Base-by-base conservation (phyloP, 2,797 vertebrate species). In the Lophura swinhoii region DNA sequence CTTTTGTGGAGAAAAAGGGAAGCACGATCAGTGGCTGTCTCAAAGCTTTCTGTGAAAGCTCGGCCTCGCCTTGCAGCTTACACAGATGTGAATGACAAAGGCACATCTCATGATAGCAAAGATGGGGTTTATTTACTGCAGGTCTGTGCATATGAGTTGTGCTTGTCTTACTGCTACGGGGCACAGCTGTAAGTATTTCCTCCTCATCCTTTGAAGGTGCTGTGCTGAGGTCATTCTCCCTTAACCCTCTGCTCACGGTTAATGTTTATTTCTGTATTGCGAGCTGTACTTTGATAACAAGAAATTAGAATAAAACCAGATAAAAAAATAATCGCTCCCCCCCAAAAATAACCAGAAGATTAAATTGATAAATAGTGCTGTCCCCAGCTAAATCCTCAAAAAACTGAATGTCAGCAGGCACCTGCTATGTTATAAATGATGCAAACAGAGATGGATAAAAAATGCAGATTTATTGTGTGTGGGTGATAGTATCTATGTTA, bases 401-500 rank as follows among this genome's bases (percentile, higher is more conserved):
- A 64, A 39, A 44, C 44, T 43, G 51, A 59, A 83, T 72, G 55
- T 75, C 60, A 59, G 39, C 60, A 39, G 55, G 15, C 31, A 87
- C 87, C 62, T 94, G 29, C 66, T 82, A 0, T 68, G 15, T 58
- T 71, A 60, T 26, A 68, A 85, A 73, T 76, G 6, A 21, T 8
- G 23, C 41, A 84, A 66, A 66, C 18, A 56, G 33, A 49, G 23
- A 33, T 63, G 33, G 64, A 39, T 10, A 12, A 75, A 72, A 86
- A 84, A 46, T 9, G n/a, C 31, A 48, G 60, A 93, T 94, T 93
- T 91, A 68, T 60, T 68, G 43, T n/a, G 56, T 58, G 79, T 53
- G 79, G 24, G 24, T 78, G 51, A 74, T 71, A 44, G 10, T 53
- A 74, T 84, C 39, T 90, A 18, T 85, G 77, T 91, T 91, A 88